Evolutionary conservation across 2,797 vertebrate species (phyloP).

Genomic region (Adrianichthys oophorus): DNA sequence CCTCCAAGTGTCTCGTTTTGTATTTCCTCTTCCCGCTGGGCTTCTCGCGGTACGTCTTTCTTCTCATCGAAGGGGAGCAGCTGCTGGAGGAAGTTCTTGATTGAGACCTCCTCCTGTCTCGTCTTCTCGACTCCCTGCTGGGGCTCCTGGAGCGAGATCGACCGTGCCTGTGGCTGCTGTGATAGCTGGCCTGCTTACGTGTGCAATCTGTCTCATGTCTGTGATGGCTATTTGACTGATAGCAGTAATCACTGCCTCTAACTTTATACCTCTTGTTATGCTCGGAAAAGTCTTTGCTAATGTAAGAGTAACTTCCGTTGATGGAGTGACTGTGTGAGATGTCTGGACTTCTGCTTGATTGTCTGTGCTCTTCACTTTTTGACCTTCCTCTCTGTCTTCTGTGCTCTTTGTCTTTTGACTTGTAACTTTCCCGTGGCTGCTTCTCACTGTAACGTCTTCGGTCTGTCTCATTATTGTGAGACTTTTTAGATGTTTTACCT

Average conservation of each 20-base stretch:
- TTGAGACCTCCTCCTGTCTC: slow-evolving; percentile 38
- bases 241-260: slow-evolving; percentile 69
- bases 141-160: slow-evolving; percentile 50
- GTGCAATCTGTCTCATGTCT: slow-evolving; percentile 57
- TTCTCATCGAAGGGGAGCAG: slow-evolving; percentile 48
- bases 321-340: slow-evolving; percentile 39
- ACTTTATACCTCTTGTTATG: slow-evolving; percentile 70
- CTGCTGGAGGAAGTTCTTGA: slow-evolving; percentile 61
- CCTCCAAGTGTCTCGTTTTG: slow-evolving; percentile 91
- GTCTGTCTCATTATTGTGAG: slow-evolving; percentile 38
- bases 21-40: slow-evolving; percentile 90
- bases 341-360: slow-evolving; percentile 38
- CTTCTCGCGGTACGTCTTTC: slow-evolving; percentile 55
- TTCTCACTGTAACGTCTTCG: slow-evolving; percentile 62
- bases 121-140: slow-evolving; percentile 42
- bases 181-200: slow-evolving; percentile 55
- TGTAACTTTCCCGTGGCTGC: slow-evolving; percentile 54
- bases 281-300: slow-evolving; percentile 71
- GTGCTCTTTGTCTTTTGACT: slow-evolving; percentile 74
- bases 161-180: slow-evolving; percentile 40
- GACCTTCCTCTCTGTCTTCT: slow-evolving; percentile 70
- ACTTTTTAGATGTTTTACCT: slow-evolving; percentile 23
- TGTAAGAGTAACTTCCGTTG: slow-evolving; percentile 70
- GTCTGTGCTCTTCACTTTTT: slow-evolving; percentile 74
- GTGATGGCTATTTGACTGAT: slow-evolving; percentile 79